These are phyloP conservation scores for Lipophrys pholis DNA, from an alignment of 2,113 vertebrate genomes.

Conservation along the genomic window DNA sequence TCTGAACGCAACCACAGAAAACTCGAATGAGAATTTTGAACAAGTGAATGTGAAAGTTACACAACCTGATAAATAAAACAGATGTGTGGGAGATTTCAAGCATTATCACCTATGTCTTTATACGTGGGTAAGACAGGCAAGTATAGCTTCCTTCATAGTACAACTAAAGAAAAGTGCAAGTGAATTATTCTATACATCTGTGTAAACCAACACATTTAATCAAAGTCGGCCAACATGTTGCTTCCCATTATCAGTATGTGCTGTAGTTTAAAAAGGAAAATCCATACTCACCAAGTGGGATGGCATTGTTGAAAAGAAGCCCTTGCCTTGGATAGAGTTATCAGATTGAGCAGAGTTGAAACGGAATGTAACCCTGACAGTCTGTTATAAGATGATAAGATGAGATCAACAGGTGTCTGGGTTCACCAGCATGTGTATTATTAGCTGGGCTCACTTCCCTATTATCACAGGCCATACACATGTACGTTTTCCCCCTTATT, in stretches of 20 bases:
- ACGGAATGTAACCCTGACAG: constrained; percentile 12
- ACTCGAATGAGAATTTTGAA: constrained; percentile 29
- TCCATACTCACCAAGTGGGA: constrained; percentile 55
- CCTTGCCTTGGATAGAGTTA: constrained; percentile 23
- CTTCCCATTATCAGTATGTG: not conserved
- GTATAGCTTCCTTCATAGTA: not conserved
- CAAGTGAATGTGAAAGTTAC: not conserved
- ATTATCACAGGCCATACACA: constrained; percentile 39
- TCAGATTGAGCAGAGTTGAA: constrained; percentile 15
- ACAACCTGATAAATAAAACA: not conserved
- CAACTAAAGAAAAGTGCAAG: not conserved
- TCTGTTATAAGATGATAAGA: not conserved
- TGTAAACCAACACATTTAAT: constrained; percentile 2
- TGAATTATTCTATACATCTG: constrained; percentile 3
- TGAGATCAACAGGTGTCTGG: constrained; percentile 74
- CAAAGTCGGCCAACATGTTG: constrained; percentile 2
- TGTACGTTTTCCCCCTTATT: constrained; percentile 15
- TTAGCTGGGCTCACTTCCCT: constrained; percentile 75
- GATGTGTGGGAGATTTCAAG: not conserved
- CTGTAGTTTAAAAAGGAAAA: not conserved
- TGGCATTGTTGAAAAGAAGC: constrained; percentile 49
- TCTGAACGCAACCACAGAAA: constrained; percentile 49
- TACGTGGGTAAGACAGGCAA: not conserved
- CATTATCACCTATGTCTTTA: not conserved
- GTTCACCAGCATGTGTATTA: constrained; percentile 58